These are phyloP conservation scores for Microctonus aethiopoides DNA, from an alignment of 2,888 invertebrate genomes.

Conservation along the genomic window DNA sequence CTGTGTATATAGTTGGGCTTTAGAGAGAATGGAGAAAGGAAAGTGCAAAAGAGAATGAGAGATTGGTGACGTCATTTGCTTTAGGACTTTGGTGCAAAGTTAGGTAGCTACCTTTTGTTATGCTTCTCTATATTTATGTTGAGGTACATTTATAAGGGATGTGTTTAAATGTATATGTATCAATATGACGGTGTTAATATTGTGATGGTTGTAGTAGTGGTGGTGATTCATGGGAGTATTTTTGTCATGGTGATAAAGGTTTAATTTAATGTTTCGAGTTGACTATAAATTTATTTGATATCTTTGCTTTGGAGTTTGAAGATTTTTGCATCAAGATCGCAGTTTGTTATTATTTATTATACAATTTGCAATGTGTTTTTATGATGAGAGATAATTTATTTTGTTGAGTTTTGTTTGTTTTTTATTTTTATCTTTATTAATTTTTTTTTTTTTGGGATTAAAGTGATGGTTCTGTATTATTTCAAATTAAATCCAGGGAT, in stretches of 20 bases:
- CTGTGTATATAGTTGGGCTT: background rate
- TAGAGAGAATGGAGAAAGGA: background rate
- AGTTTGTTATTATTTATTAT: slow-evolving; percentile 12
- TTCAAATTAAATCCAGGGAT: background rate
- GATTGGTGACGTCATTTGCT: background rate
- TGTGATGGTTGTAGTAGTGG: background rate
- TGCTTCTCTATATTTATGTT: background rate
- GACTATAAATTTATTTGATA: slow-evolving; percentile 36
- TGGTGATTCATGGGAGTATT: background rate
- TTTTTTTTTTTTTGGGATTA: background rate
- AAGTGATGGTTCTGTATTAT: background rate
- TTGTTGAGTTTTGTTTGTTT: background rate
- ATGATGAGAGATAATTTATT: background rate
- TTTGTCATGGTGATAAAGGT: slow-evolving; percentile 16
- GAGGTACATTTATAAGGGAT: background rate
- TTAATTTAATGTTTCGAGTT: slow-evolving; percentile 18
- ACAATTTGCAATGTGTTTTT: slow-evolving; percentile 31
- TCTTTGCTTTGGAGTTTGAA: slow-evolving; percentile 22
- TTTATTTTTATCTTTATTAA: too few species aligned
- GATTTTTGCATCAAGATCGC: background rate
- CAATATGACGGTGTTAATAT: background rate
- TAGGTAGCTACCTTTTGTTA: background rate
- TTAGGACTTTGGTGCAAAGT: background rate
- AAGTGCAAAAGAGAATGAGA: background rate
- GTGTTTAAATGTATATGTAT: background rate